phyloP scores from a whole-genome alignment of 2,797 vertebrate species.

The Limosa lapponica region DNA sequence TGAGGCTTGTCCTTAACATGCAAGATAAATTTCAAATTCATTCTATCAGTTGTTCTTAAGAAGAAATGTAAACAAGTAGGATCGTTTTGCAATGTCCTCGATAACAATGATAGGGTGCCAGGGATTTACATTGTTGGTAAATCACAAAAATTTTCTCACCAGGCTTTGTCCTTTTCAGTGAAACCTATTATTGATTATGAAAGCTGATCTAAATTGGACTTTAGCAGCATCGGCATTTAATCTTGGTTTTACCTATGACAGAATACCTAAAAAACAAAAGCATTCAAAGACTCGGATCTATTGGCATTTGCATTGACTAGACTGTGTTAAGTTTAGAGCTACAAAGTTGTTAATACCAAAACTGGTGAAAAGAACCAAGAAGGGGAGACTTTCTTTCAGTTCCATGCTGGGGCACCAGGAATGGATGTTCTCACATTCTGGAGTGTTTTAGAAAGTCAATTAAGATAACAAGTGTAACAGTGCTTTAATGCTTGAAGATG shows the following conservation, averaged over 20 bases:
- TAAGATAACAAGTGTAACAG: neutral
- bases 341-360: neutral
- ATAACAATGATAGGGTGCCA: neutral
- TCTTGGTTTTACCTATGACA: neutral
- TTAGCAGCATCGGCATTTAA: neutral
- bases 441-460: neutral
- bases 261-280: neutral
- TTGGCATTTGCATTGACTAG: neutral
- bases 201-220: neutral
- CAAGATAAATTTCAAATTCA: conserved; percentile 70
- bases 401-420: neutral
- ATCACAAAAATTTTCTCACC: conserved; percentile 9
- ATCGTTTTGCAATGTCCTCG: conserved; percentile 27
- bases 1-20: conserved; percentile 4
- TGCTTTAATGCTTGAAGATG: neutral
- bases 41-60: conserved; percentile 53
- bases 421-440: neutral
- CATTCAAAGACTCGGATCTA: neutral
- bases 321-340: neutral
- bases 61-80: conserved; percentile 67
- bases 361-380: neutral
- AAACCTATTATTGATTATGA: neutral
- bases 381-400: neutral
- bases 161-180: neutral
- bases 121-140: neutral